Evolutionary conservation across 2,888 invertebrate genomes (phyloP), one percentile per base, ranked within the genome.

Genomic region (Euspilapteryx auroguttella): DNA sequence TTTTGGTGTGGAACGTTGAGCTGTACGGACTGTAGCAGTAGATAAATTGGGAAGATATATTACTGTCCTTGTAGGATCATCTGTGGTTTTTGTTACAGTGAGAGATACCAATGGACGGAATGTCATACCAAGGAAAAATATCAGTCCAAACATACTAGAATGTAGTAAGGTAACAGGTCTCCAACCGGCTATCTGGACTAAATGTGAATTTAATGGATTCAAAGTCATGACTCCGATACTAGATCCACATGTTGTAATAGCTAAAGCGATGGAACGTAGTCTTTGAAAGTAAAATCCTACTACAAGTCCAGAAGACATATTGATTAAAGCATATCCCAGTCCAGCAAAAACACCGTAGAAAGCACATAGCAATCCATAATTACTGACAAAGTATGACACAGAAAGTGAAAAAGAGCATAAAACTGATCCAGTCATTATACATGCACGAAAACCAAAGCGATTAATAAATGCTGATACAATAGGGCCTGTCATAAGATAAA

Each of bases 231-330:
- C 42, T n/a, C 73, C 73, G 22, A 55, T 17, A 45, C 69, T 65
- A 12, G 69, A 65, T 24, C 73, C 73, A 35, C 48, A 42, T 2
- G 55, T 46, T 22, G 63, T 39, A 37, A 71, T 46, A 6, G 71
- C 34, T 36, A 73, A 40, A 9, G 69, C 68, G 21, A 71, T 14
- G 3, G 69, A 48, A 12, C 73, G 51, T 14, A 62, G 40, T 38
- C 39, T 62, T 40, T 71, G 69, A 41, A 75, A 75, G 44, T 75
- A 71, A 47, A 73, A 75, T 10, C 73, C 71, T 2, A 73, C 71
- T 9, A 75, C 47, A 24, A 75, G 41, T 21, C 39, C 38, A 21
- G 58, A 44, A 4, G 62, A 38, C 55, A 75, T 54, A 42, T 62
- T 61, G 15, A 64, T 46, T 9, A 73, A 43, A 31, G 61, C 55